A percentile compares a stretch with the other conserved stretches of the same genome.
Conservation (phyloP, 2,888 invertebrate genomes). For the Meandrusa payeni region DNA sequence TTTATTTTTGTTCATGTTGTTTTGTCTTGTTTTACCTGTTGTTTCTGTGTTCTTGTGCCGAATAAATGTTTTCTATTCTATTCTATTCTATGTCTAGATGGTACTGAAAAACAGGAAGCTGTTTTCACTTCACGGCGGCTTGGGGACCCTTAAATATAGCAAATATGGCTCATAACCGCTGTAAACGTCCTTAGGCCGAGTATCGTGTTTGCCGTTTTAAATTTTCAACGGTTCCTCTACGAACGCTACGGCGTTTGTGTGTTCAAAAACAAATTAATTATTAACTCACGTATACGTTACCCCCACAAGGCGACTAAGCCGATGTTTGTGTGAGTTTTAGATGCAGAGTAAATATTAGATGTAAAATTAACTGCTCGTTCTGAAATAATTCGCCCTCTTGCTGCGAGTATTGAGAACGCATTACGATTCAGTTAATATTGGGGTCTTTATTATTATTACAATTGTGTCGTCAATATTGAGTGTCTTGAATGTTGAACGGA, state of each 20-base stretch:
- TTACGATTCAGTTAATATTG: constrained; percentile 9
- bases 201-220: constrained; percentile 50
- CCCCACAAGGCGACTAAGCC: constrained; percentile 10
- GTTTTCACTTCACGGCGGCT: no score
- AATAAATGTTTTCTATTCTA: no score
- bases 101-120: no score
- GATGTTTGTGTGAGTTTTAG: constrained; percentile 15
- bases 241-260: constrained; percentile 48
- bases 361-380: constrained; percentile 8
- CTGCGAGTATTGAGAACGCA: constrained; percentile 3
- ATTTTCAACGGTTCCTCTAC: constrained; percentile 52
- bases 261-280: constrained; percentile 70
- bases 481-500: no score
- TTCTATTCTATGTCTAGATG: no score
- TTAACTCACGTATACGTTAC: constrained; percentile 40
- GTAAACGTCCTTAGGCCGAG: constrained; percentile 41
- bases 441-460: constrained; percentile 7
- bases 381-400: constrained; percentile 10
- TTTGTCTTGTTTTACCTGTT: no score
- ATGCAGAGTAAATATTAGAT: constrained; percentile 19
- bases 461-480: constrained; percentile 3
- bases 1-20: no score
- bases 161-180: constrained; percentile 45
- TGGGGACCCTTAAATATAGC: constrained; percentile 31
- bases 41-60: no score